phyloP scores from a whole-genome alignment of 2,797 vertebrate genomes.

The Microcaecilia unicolor region DNA sequence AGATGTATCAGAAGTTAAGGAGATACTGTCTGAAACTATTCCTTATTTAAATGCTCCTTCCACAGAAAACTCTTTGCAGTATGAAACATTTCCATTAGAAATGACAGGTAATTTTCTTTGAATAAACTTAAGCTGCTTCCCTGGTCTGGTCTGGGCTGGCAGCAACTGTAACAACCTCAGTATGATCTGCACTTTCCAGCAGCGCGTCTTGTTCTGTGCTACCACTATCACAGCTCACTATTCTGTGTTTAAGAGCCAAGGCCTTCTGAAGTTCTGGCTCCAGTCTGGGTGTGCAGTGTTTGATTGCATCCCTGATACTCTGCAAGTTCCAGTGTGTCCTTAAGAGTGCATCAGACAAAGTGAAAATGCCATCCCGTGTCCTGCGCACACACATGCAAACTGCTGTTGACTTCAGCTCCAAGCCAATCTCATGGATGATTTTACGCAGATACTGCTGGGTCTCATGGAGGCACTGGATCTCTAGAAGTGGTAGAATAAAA shows the following conservation, averaged over 20 bases:
- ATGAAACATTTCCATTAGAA: too few species aligned
- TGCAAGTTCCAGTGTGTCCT: conserved; percentile 67
- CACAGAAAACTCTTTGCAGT: too few species aligned
- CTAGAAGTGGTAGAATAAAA: conserved; percentile 57
- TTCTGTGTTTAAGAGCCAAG: background rate
- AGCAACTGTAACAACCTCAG: too few species aligned
- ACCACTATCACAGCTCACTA: too few species aligned
- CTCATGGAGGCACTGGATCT: conserved; percentile 87
- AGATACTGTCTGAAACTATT: too few species aligned
- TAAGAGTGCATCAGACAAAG: conserved; percentile 64
- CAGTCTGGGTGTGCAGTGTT: conserved; percentile 24
- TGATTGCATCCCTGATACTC: conserved; percentile 57
- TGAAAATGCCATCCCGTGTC: conserved; percentile 73
- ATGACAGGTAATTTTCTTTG: too few species aligned
- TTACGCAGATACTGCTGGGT: conserved; percentile 79
- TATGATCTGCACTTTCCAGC: too few species aligned
- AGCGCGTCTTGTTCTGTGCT: too few species aligned
- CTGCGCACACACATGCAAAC: conserved; percentile 75
- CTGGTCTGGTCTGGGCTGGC: too few species aligned
- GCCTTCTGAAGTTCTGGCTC: conserved; percentile 26
- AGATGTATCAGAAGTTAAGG: too few species aligned
- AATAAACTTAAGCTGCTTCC: too few species aligned
- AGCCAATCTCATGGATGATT: conserved; percentile 80
- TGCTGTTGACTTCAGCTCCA: conserved; percentile 80
- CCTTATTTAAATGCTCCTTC: too few species aligned